Conservation (phyloP, 2,888 invertebrate genomes). For the Ornithoptera priamus region DNA sequence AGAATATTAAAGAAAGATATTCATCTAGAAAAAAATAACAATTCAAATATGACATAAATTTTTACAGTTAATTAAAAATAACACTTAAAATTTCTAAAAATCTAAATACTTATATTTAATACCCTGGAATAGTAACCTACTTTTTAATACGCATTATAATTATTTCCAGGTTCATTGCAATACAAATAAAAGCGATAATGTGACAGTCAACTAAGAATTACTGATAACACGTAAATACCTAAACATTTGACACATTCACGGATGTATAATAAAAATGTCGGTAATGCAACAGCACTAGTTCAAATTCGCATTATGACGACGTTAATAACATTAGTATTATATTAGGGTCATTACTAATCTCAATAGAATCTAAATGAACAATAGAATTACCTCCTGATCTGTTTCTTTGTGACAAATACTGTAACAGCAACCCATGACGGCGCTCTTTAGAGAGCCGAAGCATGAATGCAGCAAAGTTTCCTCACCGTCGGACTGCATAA, state of each 20-base stretch:
- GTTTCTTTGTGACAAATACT: constrained; percentile 86
- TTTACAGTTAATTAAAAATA: too few species aligned
- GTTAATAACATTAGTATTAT: constrained; percentile 9
- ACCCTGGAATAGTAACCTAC: constrained; percentile 21
- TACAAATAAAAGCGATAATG: constrained; percentile 38
- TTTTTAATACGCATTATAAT: constrained; percentile 5
- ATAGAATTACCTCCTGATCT: constrained; percentile 81
- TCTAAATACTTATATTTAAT: background rate
- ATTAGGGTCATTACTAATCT: constrained; percentile 15
- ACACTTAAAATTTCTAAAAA: too few species aligned
- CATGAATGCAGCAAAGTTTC: constrained; percentile 73
- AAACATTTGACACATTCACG: constrained; percentile 23
- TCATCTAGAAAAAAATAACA: too few species aligned
- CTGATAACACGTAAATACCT: constrained; percentile 41
- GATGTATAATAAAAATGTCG: constrained; percentile 15
- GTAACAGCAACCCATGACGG: constrained; percentile 85
- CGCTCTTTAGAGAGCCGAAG: constrained; percentile 70
- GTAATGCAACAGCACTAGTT: constrained; percentile 10
- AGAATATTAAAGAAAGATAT: too few species aligned
- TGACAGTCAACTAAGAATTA: constrained; percentile 52
- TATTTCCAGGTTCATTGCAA: constrained; percentile 29
- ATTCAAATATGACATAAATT: too few species aligned
- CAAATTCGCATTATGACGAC: background rate
- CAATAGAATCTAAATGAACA: constrained; percentile 16
- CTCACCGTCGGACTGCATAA: constrained; percentile 74